These are phyloP conservation scores for Pheosia gnoma DNA, from an alignment of 2,888 invertebrate genomes.

Conservation along the genomic window DNA sequence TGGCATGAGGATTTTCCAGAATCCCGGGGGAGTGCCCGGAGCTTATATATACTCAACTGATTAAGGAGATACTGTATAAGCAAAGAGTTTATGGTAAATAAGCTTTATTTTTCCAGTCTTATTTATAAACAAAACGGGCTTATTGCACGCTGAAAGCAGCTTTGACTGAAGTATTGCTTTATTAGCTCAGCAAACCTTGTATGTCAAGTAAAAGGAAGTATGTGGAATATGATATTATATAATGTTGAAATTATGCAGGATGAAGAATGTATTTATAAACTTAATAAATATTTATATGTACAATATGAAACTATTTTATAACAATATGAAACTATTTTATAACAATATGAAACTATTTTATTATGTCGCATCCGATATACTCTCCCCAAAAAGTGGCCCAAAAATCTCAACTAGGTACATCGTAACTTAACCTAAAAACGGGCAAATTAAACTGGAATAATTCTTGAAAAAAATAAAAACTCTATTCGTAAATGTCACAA, in stretches of 20 bases:
- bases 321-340: too few relatives aligned
- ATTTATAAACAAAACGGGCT: conserved; percentile 9
- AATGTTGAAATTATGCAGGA: too few relatives aligned
- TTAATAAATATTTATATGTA: too few relatives aligned
- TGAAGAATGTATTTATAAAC: too few relatives aligned
- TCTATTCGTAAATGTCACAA: background rate
- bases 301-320: too few relatives aligned
- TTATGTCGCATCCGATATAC: too few relatives aligned
- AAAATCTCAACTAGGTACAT: too few relatives aligned
- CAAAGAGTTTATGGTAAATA: conserved; percentile 23
- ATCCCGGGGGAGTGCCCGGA: conserved; percentile 23
- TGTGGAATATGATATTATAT: too few relatives aligned
- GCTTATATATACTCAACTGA: conserved; percentile 47
- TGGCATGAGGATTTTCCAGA: conserved; percentile 26
- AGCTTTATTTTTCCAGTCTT: conserved; percentile 19
- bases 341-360: too few relatives aligned
- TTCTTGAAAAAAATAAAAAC: background rate
- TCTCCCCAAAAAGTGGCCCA: too few relatives aligned
- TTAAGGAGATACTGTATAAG: conserved; percentile 32
- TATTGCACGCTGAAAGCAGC: background rate
- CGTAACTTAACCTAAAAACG: background rate
- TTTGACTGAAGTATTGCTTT: background rate
- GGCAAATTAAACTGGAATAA: background rate
- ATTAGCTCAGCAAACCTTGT: background rate
- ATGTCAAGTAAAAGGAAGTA: background rate